These are phyloP conservation scores for Trichomycterus rosablanca DNA, from an alignment of 2,113 vertebrate genomes.

Conservation along the genomic window DNA sequence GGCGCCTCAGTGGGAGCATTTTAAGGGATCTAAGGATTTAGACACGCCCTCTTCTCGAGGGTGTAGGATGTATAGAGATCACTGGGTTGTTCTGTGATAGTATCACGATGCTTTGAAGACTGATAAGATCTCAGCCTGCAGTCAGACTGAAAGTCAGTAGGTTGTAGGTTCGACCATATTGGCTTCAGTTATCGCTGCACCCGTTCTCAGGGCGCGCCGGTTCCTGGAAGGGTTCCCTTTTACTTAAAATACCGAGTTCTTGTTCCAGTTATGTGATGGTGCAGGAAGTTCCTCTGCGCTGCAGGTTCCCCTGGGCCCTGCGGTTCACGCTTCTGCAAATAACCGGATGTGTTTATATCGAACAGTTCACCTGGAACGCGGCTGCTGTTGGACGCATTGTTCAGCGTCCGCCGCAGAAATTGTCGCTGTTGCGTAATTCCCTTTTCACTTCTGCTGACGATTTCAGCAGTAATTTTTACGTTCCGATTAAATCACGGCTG, in stretches of 20 bases:
- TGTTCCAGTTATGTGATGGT: conserved; percentile 63
- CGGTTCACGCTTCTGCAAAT: conserved; percentile 68
- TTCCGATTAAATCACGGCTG: no score
- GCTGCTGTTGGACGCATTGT: conserved; percentile 25
- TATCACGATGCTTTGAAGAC: no score
- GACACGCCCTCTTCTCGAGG: no score
- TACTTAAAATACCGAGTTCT: conserved; percentile 64
- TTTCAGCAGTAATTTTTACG: not conserved
- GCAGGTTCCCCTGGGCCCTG: conserved; percentile 39
- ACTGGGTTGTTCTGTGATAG: no score
- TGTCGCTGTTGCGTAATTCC: conserved; percentile 27
- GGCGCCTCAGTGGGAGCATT: no score
- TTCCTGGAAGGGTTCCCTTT: conserved; percentile 75
- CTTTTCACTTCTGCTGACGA: conserved; percentile 25
- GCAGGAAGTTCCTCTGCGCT: conserved; percentile 67
- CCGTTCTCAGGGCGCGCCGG: conserved; percentile 32
- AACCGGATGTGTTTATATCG: conserved; percentile 7
- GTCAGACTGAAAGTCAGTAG: conserved; percentile 12
- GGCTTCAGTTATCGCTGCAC: conserved; percentile 21
- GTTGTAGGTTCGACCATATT: conserved; percentile 3
- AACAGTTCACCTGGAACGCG: conserved; percentile 20
- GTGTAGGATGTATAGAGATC: no score
- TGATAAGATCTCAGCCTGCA: conserved; percentile 18
- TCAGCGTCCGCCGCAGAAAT: conserved; percentile 32
- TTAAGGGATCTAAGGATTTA: no score